These are phyloP conservation scores for Bruchidius siliquastri DNA, from an alignment of 2,888 invertebrate genomes.

Conservation along the genomic window DNA sequence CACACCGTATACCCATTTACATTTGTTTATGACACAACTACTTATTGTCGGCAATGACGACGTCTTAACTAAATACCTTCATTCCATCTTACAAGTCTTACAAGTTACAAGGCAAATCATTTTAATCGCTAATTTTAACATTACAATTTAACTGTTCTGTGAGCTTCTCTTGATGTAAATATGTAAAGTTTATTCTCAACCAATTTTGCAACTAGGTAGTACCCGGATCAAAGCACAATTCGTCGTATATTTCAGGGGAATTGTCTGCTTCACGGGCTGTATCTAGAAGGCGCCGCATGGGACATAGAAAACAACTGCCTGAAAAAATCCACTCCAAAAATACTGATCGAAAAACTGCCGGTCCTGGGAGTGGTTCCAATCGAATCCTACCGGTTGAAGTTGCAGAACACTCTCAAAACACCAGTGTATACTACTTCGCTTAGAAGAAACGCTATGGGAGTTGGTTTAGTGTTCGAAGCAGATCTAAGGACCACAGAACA, in stretches of 20 bases:
- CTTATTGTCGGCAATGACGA: too few relatives aligned
- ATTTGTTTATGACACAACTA: too few relatives aligned
- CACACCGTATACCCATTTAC: too few relatives aligned
- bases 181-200: too few relatives aligned
- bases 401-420: constrained; percentile 81
- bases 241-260: constrained; percentile 54
- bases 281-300: constrained; percentile 87
- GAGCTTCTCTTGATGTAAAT: too few relatives aligned
- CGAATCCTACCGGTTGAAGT: constrained; percentile 75
- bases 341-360: constrained; percentile 79
- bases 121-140: too few relatives aligned
- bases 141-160: too few relatives aligned
- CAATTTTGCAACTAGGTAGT: neutral
- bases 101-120: too few relatives aligned
- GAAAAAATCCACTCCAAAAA: constrained; percentile 71
- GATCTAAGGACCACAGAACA: constrained; percentile 79
- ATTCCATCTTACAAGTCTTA: too few relatives aligned
- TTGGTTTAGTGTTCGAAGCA: constrained; percentile 86
- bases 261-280: constrained; percentile 74
- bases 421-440: constrained; percentile 88
- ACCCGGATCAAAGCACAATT: neutral
- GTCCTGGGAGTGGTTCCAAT: constrained; percentile 82
- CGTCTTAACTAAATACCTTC: too few relatives aligned
- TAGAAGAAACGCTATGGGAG: constrained; percentile 86
- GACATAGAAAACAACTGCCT: constrained; percentile 66